Base-by-base conservation (phyloP, 2,888 invertebrate genomes). In the Caenorhabditis sp. region DNA sequence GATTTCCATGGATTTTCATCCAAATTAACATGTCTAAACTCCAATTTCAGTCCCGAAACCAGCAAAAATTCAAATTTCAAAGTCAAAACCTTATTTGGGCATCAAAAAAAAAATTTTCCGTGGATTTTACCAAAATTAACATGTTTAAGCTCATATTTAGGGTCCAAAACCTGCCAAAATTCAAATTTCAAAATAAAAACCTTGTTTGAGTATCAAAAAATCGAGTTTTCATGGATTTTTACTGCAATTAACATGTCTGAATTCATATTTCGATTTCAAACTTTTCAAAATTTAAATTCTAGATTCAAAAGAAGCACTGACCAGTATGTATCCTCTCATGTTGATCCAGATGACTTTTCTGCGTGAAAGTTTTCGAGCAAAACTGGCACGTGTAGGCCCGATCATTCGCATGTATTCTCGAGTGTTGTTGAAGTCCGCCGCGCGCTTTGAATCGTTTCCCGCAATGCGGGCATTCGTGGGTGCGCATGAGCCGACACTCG, bases 301-400 rank as follows among this genome's bases (percentile, higher is more conserved):
- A 49, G n/a, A 23, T 14, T 27, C 26, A 12, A 12, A 14, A 43
- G 43, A 10, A 43, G 14, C 17, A 3, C 43, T 43, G 14, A 79
- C 85, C 86, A 12, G 86, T 85, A 70, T 87, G 86, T 64, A 87
- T 87, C 26, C 87, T 59, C 54, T 86, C 85, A 56, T 87, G 87
- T 66, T 87, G 87, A 70, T 87, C 87, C 56, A 87, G 70, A 68
- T 87, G 87, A 31, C 82, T 84, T 71, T 86, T 87, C 72, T 87
- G 87, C 0, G 82, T 87, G 78, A 87, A 87, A n/a, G 82, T 62
- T 63, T 87, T 87, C 21, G 76, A 58, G 59, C 87, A 87, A 71
- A 76, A 86, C 27, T 75, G 71, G 65, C 84, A 85, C 14, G 62
- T 60, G 60, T 85, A 87, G 17, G 84, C 83, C 43, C 82, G 76